These are phyloP conservation scores for Heterochromis multidens DNA, from an alignment of 2,113 vertebrate genomes.

Conservation along the genomic window DNA sequence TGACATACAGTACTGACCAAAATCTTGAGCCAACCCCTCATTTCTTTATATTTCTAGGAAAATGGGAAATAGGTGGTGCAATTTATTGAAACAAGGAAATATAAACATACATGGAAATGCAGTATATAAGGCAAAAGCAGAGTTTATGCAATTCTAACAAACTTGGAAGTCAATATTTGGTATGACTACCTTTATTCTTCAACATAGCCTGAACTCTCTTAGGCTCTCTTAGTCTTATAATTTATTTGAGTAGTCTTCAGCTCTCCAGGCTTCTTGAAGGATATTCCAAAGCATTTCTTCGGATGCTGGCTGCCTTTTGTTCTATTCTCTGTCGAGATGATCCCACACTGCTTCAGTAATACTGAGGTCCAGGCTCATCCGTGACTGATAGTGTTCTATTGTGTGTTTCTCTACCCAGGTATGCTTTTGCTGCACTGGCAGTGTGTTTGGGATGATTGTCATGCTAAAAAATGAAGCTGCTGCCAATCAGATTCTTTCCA, in stretches of 20 bases:
- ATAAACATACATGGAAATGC: background rate
- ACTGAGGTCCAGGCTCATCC: background rate
- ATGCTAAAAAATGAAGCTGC: background rate
- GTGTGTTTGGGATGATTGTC: background rate
- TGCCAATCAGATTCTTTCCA: background rate
- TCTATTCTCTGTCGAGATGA: background rate
- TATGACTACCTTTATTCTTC: too few species aligned
- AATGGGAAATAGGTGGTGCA: background rate
- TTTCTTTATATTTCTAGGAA: background rate
- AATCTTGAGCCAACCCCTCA: background rate
- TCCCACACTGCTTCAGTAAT: background rate
- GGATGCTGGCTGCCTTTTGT: background rate
- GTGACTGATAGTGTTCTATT: background rate
- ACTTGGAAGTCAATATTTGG: too few species aligned
- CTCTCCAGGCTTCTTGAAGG: too few species aligned
- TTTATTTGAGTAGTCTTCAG: too few species aligned
- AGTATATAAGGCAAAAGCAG: background rate
- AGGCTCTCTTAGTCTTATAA: too few species aligned
- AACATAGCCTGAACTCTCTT: too few species aligned
- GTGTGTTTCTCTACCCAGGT: background rate
- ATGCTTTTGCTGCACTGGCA: background rate
- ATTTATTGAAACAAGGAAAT: background rate
- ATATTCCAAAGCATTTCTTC: too few species aligned
- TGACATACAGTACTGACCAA: too few species aligned
- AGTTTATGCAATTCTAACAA: too few species aligned